Evolutionary conservation across 2,113 vertebrate genomes (phyloP), one percentile per base, ranked within the genome.

Genomic region (Anoplopoma fimbria): DNA sequence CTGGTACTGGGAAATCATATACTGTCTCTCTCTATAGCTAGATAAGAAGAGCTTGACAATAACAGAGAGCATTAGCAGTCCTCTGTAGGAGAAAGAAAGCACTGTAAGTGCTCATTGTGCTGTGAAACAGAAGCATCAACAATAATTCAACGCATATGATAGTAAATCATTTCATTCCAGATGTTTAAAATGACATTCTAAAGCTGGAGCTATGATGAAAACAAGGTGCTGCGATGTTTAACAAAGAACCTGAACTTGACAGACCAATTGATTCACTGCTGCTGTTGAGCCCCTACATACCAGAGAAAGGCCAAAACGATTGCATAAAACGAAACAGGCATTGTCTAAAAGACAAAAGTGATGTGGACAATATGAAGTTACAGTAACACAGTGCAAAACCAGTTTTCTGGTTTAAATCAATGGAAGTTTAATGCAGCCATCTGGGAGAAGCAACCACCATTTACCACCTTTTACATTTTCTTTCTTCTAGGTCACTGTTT

Each of bases 161-260:
- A 17, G 9, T 72, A 77, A 83, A 78, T 80, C 25, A 83, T 58
- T 29, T 38, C 49, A 42, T 74, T 70, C 23, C 34, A 60, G 63
- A n/a, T 29, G 42, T 2, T 65, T 31, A 15, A 45, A 38, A 42
- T 17, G 15, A 62, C 72, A 77, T 47, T 82, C 69, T 65, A 1
- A 77, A 62, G 47, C 34, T 29, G 40, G 55, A 77, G 33, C 61
- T 57, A 42, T 85, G 38, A 69, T 73, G 17, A 47, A 79, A 74
- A 85, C 64, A 58, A 53, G 40, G 15, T 10, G 17, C 63, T 23
- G 15, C 58, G 42, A 47, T 33, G 33, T 69, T 67, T 85, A n/a
- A 70, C 21, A 51, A n/a, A 51, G 68, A 69, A 47, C 2, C 25
- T 19, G 14, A 62, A 53, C n/a, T 47, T 86, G 82, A 85, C 75